Base-by-base conservation (phyloP, 2,888 invertebrate genomes). In the Dioctria rufipes region DNA sequence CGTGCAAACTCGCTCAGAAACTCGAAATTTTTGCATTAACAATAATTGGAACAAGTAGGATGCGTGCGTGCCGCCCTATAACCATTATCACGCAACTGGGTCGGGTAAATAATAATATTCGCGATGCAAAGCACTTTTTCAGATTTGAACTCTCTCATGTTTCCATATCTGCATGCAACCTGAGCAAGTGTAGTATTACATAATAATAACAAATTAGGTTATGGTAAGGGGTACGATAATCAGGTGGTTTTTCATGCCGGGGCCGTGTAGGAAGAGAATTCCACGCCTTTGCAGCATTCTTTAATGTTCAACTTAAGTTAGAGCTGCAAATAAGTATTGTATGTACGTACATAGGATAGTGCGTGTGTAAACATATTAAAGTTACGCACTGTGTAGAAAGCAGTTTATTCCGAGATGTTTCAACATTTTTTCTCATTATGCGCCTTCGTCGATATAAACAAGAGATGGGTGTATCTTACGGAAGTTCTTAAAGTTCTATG, bases 101-200 rank as follows among this genome's bases (percentile, higher is more conserved):
- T 42, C 75, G 58, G 25, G 11, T 61, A 13, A 25, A 60, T 60
- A 13, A 60, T 60, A 13, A 43, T 51, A 51, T 46, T 54, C 25
- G 25, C 60, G 54, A 39, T 54, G 13, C 60, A 75, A 42, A 65
- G 60, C 60, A 13, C 13, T 73, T 58, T 60, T 75, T 75, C 69
- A 71, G 69, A 71, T 75, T 60, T 43, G 37, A 25, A 60, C 11
- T 58, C 11, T 11, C 75, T 75, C 71, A 51, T 51, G 11, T 75
- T 75, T 75, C 61, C 75, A 60, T 75, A 75, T 75, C 60, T 60
- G 46, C 75, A 75, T 75, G 75, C 75, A 75, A 75, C 71, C 49
- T 49, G 66, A 9, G 66, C 51, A 9, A 11, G 43, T 46, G 71
- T 54, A 37, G n/a, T 2, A n/a, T 54, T 69, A 61, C 46, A 60